Conservation (phyloP, 35 echinoderm and acorn worm genomes). For the Holothuria glaberrima region DNA sequence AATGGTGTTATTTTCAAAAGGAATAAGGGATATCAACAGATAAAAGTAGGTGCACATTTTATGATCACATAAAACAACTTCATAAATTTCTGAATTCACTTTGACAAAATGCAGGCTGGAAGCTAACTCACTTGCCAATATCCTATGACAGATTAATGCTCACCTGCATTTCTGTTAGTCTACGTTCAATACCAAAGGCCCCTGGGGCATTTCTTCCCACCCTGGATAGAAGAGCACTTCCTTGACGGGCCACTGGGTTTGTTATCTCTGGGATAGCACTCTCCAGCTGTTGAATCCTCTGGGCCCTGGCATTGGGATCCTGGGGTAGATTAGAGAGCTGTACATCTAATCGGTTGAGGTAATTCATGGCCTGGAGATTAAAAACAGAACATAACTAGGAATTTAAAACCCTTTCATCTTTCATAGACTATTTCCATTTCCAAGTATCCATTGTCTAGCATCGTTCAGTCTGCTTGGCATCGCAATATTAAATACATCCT, state of each 20-base stretch:
- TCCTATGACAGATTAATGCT: not conserved
- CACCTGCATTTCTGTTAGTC: conserved; percentile 76
- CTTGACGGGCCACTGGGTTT: conserved; percentile 74
- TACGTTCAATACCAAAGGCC: conserved; percentile 61
- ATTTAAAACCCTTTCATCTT: not conserved
- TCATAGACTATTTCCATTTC: too few relatives aligned
- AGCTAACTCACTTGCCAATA: too few relatives aligned
- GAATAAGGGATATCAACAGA: too few relatives aligned
- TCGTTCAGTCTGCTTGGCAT: not conserved
- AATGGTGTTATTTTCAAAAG: too few relatives aligned
- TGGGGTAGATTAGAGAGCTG: conserved; percentile 80
- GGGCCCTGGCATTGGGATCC: conserved; percentile 58
- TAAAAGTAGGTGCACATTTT: too few relatives aligned
- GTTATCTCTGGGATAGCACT: conserved; percentile 89
- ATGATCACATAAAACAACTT: too few relatives aligned
- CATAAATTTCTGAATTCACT: too few relatives aligned
- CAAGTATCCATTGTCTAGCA: too few relatives aligned
- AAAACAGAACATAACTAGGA: not conserved
- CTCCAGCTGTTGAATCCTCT: conserved; percentile 65
- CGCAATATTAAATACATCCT: too few relatives aligned
- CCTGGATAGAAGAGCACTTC: conserved; percentile 68
- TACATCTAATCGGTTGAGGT: conserved; percentile 74
- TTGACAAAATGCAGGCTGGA: too few relatives aligned
- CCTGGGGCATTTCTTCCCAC: conserved; percentile 68
- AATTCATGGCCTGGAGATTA: conserved; percentile 71